Evolutionary conservation across 1,140 invertebrate species (phyloP).

Genomic region (Ridgeia piscesae): DNA sequence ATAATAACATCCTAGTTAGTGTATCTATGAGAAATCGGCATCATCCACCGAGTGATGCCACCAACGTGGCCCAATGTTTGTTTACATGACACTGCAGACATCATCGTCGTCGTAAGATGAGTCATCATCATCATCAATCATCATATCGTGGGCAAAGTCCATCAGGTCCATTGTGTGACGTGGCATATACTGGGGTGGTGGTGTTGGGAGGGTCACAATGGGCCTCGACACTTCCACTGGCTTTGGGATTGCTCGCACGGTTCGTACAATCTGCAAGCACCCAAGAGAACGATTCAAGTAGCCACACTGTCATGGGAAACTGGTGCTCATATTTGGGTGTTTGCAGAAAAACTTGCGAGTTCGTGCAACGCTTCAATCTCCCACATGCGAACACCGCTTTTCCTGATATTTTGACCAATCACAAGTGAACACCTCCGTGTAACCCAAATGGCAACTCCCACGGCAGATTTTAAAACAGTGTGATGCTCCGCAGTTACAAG

Average conservation of each 20-base stretch:
- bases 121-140: not conserved
- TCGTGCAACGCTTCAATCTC: not conserved
- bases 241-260: not conserved
- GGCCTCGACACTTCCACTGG: not conserved
- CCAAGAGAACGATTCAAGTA: not conserved
- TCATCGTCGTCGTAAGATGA: not conserved
- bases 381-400: too few relatives aligned
- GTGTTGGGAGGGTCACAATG: not conserved
- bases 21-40: not conserved
- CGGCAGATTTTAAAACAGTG: too few relatives aligned
- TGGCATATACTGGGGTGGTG: not conserved
- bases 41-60: not conserved
- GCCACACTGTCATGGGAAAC: not conserved
- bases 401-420: too few relatives aligned
- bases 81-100: not conserved
- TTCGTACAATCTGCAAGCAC: not conserved
- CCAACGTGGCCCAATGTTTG: not conserved
- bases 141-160: not conserved
- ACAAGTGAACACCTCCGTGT: too few relatives aligned
- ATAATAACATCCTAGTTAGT: not conserved
- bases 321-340: too few relatives aligned
- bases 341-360: too few relatives aligned
- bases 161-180: not conserved
- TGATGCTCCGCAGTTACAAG: too few relatives aligned
- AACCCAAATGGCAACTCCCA: too few relatives aligned